phyloP scores from a whole-genome alignment of 2,888 invertebrate genomes.

The Lepas anatifera region DNA sequence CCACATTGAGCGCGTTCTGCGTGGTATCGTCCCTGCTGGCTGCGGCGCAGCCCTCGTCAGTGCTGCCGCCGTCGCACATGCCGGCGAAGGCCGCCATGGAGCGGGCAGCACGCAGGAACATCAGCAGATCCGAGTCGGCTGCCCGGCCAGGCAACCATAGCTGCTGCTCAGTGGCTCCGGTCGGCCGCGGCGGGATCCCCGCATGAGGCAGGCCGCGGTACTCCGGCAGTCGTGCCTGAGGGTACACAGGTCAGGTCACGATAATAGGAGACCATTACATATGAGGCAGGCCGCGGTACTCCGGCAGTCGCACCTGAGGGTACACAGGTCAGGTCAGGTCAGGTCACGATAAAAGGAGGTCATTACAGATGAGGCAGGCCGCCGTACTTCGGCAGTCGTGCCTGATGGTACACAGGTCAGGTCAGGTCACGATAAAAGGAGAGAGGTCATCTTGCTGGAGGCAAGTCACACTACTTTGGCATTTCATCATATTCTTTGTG shows the following conservation, averaged over 20 bases:
- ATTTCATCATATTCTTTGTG: too few relatives aligned
- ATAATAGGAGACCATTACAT: not conserved
- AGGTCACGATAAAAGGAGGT: too few relatives aligned
- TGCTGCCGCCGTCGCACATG: slow-evolving; percentile 96
- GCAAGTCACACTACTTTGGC: too few relatives aligned
- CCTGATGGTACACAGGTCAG: not conserved
- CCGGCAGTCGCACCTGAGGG: not conserved
- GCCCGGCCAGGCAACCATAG: slow-evolving; percentile 84
- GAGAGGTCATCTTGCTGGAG: too few relatives aligned
- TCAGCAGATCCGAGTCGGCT: slow-evolving; percentile 79
- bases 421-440: too few relatives aligned
- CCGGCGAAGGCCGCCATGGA: slow-evolving; percentile 98
- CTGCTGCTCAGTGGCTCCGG: slow-evolving; percentile 56
- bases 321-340: not conserved
- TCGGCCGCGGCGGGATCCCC: slow-evolving; percentile 15
- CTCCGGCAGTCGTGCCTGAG: slow-evolving; percentile 50
- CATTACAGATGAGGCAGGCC: too few relatives aligned
- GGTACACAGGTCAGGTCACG: slow-evolving; percentile 24
- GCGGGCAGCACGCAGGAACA: slow-evolving; percentile 92
- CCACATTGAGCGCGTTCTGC: slow-evolving; percentile 89
- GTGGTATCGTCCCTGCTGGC: slow-evolving; percentile 96
- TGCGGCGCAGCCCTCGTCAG: slow-evolving; percentile 92
- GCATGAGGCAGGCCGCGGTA: slow-evolving; percentile 34
- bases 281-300: not conserved
- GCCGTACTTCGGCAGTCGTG: not conserved